A percentile compares a stretch with the other conserved stretches of the same genome.
phyloP scores from a whole-genome alignment of 2,888 invertebrate genomes.

The Sturmia bella region DNA sequence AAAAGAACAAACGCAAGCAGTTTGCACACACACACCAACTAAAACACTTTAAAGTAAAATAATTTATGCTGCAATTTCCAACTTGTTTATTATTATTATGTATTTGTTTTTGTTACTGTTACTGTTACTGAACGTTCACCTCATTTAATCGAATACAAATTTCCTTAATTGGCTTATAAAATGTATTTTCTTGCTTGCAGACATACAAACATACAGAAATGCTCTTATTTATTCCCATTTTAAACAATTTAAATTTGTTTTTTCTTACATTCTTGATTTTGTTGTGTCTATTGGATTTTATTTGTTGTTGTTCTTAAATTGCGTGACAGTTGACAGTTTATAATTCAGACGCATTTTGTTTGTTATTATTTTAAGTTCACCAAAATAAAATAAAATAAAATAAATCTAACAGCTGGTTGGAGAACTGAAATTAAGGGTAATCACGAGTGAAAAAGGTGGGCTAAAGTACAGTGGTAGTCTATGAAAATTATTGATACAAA shows the following conservation, averaged over 20 bases:
- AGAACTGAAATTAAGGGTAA: too few species aligned
- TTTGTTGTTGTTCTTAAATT: constrained; percentile 22
- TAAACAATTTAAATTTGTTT: not conserved
- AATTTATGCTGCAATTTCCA: not conserved
- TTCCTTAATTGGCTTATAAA: constrained; percentile 63
- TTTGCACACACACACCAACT: too few species aligned
- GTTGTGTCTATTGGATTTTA: not conserved
- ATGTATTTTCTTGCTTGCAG: not conserved
- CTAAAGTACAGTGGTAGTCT: too few species aligned
- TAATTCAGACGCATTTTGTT: constrained; percentile 11
- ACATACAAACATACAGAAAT: not conserved
- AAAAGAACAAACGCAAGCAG: too few species aligned
- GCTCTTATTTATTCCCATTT: constrained; percentile 21
- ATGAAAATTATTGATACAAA: too few species aligned
- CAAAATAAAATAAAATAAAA: too few species aligned
- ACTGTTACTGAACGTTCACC: constrained; percentile 30
- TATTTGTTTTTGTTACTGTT: constrained; percentile 22
- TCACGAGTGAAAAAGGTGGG: too few species aligned
- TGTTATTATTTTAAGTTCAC: not conserved
- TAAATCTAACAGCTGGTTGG: too few species aligned
- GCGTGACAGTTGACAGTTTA: constrained; percentile 67
- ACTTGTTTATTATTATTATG: constrained; percentile 42
- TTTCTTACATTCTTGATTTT: constrained; percentile 9
- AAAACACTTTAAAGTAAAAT: too few species aligned
- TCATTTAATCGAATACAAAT: constrained; percentile 60